Conservation (phyloP, 2,888 invertebrate genomes). For the Pterobdella sp. region DNA sequence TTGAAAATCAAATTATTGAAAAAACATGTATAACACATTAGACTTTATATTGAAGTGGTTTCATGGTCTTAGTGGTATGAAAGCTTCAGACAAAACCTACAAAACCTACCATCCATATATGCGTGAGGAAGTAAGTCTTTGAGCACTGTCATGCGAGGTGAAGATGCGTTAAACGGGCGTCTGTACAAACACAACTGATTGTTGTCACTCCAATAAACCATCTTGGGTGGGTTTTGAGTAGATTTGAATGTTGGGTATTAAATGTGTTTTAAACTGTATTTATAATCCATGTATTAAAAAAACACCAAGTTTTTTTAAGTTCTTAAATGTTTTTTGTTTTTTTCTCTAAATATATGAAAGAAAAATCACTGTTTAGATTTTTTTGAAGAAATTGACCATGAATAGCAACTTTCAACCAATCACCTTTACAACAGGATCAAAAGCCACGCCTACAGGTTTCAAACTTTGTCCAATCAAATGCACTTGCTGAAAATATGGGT, state of each 20-base stretch:
- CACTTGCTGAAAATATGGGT: neutral
- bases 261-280: neutral
- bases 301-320: neutral
- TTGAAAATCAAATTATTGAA: no score
- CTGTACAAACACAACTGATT: neutral
- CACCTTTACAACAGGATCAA: conserved; percentile 9
- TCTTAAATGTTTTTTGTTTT: neutral
- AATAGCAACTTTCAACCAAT: neutral
- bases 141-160: no score
- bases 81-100: no score
- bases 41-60: no score
- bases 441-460: conserved; percentile 10
- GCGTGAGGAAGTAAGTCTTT: no score
- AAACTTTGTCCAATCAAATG: neutral
- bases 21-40: no score
- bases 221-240: neutral
- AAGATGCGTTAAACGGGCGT: neutral
- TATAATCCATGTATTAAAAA: neutral
- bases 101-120: neutral
- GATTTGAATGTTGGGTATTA: neutral
- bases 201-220: conserved; percentile 7
- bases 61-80: no score
- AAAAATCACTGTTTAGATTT: neutral
- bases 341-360: neutral
- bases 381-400: no score